Evolutionary conservation across 2,888 invertebrate genomes (phyloP).

Genomic region (Rhodophaea formosa): DNA sequence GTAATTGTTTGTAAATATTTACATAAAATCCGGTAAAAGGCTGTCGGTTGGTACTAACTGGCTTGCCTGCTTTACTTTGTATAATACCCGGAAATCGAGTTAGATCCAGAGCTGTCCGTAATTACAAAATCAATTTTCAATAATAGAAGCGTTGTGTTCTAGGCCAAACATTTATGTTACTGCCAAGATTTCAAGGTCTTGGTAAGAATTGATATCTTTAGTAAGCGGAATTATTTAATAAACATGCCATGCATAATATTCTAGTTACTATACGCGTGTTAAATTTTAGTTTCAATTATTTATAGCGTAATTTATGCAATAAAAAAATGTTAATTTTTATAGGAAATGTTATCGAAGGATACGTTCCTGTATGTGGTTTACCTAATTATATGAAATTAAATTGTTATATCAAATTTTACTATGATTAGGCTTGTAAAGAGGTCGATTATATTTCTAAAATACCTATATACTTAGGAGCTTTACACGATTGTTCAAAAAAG

Average conservation of each 20-base stretch:
- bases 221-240: conserved; percentile 4
- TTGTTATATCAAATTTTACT: no score
- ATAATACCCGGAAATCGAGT: not conserved
- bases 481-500: no score
- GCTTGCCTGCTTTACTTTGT: not conserved
- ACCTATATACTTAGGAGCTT: no score
- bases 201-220: conserved; percentile 5
- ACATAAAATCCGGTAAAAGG: not conserved
- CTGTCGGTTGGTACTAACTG: not conserved
- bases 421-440: no score
- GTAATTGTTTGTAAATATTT: not conserved
- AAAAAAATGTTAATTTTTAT: no score
- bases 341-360: no score
- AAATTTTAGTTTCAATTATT: no score
- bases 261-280: no score
- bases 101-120: not conserved
- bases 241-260: not conserved
- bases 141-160: conserved; percentile 12
- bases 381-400: no score
- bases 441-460: no score
- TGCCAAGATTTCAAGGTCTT: conserved; percentile 10
- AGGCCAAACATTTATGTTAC: conserved; percentile 9
- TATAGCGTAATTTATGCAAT: no score
- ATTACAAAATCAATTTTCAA: conserved; percentile 11
- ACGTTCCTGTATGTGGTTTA: no score